These are phyloP conservation scores for Thymelicus acteon DNA, from an alignment of 2,888 invertebrate genomes.

Conservation along the genomic window DNA sequence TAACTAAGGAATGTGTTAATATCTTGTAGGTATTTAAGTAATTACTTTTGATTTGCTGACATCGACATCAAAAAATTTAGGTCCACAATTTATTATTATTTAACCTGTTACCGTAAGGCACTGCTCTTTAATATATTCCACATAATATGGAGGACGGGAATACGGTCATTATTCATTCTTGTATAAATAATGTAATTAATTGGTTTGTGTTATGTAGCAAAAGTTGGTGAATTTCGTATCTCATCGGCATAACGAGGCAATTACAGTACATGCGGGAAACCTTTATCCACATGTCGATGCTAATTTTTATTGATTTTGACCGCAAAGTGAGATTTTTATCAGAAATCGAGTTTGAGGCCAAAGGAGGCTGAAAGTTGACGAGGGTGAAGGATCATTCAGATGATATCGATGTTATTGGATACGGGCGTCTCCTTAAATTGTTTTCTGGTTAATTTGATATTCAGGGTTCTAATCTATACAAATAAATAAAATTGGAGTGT, in stretches of 20 bases:
- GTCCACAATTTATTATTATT: no score
- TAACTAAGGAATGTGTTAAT: no score
- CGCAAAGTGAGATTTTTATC: constrained; percentile 16
- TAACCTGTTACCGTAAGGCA: no score
- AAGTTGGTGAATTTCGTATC: background rate
- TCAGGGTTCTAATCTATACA: no score
- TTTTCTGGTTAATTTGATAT: background rate
- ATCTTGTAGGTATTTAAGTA: no score
- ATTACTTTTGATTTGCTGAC: no score
- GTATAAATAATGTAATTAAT: background rate
- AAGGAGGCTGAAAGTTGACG: constrained; percentile 17
- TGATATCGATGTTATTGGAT: constrained; percentile 16
- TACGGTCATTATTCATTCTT: no score
- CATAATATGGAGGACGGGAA: no score
- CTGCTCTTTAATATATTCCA: no score
- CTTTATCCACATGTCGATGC: constrained; percentile 10
- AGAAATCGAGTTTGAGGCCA: background rate
- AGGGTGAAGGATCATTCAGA: constrained; percentile 16
- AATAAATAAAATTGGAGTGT: no score
- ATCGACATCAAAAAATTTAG: no score
- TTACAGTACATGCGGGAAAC: constrained; percentile 1
- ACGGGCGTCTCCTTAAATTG: background rate
- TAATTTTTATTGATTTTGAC: constrained; percentile 19
- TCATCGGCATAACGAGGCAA: background rate
- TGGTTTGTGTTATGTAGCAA: background rate